Percentiles rank a stretch among this genome's conserved stretches.
Conservation (phyloP, 2,888 invertebrate species). For the Luffia ferchaultella region DNA sequence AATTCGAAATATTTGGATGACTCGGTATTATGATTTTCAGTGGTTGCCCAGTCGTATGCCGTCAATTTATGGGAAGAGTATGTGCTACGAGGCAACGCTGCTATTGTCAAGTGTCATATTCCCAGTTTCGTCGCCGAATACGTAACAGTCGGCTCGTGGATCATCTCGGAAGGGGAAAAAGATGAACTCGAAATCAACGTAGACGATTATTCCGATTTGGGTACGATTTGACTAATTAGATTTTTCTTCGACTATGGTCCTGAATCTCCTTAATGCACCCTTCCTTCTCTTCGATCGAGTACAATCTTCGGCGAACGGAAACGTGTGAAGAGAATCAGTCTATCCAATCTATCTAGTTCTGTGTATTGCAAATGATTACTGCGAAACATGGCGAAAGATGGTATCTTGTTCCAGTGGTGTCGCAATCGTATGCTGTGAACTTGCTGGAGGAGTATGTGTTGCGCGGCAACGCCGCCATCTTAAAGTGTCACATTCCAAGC, state of each 20-base stretch:
- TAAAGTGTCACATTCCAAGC: constrained; percentile 94
- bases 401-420: constrained; percentile 79
- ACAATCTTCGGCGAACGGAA: not conserved
- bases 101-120: constrained; percentile 91
- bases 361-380: no score
- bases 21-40: constrained; percentile 61
- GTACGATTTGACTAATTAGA: constrained; percentile 25
- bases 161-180: constrained; percentile 72
- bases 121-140: constrained; percentile 94
- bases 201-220: constrained; percentile 37
- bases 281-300: not conserved
- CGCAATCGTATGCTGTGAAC: constrained; percentile 89
- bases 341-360: no score
- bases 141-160: constrained; percentile 86
- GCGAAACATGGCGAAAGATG: no score
- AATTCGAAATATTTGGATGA: not conserved
- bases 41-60: constrained; percentile 88
- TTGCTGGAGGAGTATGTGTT: constrained; percentile 93
- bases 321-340: no score
- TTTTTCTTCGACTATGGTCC: not conserved
- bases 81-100: constrained; percentile 89
- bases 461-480: constrained; percentile 88
- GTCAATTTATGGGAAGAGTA: constrained; percentile 94
- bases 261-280: not conserved
- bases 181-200: constrained; percentile 44